Base-by-base conservation (phyloP, 2,797 vertebrate genomes). In the Trichosurus vulpecula region DNA sequence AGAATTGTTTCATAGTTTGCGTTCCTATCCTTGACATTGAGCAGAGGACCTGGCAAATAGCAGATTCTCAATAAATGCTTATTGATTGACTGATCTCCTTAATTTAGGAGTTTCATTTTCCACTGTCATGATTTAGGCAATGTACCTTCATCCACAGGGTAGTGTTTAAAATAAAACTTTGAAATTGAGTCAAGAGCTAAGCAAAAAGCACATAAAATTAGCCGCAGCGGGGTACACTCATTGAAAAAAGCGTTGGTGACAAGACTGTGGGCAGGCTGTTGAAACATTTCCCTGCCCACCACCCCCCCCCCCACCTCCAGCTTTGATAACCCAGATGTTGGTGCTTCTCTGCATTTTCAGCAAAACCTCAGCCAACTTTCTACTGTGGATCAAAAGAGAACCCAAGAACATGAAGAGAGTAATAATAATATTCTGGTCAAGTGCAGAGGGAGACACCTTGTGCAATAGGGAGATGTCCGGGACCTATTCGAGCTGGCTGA, bases 401-500 rank as follows among this genome's bases (percentile, higher is more conserved):
- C 92, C 2, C n/a, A 94, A 96, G 51, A 95, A 93, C 56, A 90
- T 92, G 94, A 97, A 92, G 98, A 98, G 35, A 96, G 66, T 90
- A 97, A 98, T 97, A 98, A 98, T 95, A 97, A 97, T 95, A 92
- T 96, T 95, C 95, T 97, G 54, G 29, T 96, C n/a, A n/a, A 96
- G 94, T 90, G 94, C 57, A 94, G 92, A 95, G 58, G 93, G 92
- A 30, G 27, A 30, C 13, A 66, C 25, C n/a, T 6, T 35, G 54
- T 54, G 61, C 9, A 53, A 22, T n/a, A 51, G 58, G 30, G 12
- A 22, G 57, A 27, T 90, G 54, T n/a, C 57, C 41, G 61, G 89
- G 35, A 92, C n/a, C 12, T 29, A 10, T 22, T 4, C 27, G 53
- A 51, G 92, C n/a, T 16, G 61, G n/a, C 57, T 30, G 31, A 51